Conservation (phyloP, 2,113 vertebrate species). For the Petrocephalus microphthalmus region DNA sequence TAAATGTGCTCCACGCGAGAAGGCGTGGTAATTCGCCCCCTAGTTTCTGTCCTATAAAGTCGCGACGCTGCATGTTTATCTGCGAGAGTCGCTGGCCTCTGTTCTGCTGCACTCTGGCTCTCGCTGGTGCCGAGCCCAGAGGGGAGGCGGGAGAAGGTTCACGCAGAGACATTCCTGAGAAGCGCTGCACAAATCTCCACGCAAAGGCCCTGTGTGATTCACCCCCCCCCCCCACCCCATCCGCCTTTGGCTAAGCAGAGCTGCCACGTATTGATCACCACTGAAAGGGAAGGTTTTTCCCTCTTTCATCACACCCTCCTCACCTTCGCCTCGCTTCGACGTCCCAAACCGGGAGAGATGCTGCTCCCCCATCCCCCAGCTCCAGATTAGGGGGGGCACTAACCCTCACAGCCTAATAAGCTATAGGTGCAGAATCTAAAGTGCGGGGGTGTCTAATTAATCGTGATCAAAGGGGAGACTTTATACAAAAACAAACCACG, state of each 20-base stretch:
- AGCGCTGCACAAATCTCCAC: constrained; percentile 66
- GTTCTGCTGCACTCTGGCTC: constrained; percentile 44
- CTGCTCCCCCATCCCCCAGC: constrained; percentile 71
- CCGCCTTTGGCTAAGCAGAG: constrained; percentile 58
- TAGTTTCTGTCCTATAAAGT: not conserved
- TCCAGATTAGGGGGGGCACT: constrained; percentile 60
- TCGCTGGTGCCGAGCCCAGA: constrained; percentile 25
- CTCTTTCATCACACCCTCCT: constrained; percentile 58
- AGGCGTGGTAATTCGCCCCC: not conserved
- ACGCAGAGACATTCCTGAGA: constrained; percentile 45
- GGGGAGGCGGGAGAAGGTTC: constrained; percentile 20
- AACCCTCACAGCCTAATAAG: constrained; percentile 55
- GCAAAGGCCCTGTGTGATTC: constrained; percentile 62
- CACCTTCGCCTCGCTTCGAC: constrained; percentile 59
- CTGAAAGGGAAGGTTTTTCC: constrained; percentile 44
- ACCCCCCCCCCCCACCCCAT: constrained; percentile 54
- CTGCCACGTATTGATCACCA: constrained; percentile 59
- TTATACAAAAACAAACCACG: constrained; percentile 72
- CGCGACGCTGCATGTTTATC: not conserved
- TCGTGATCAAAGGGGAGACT: constrained; percentile 60
- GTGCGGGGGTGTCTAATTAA: constrained; percentile 64
- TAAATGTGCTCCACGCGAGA: not conserved
- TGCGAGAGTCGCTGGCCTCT: constrained; percentile 14
- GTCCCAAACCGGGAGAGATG: constrained; percentile 61
- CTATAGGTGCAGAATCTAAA: constrained; percentile 58